Conservation (phyloP, 2,888 invertebrate genomes). For the Eilema sororculum region DNA sequence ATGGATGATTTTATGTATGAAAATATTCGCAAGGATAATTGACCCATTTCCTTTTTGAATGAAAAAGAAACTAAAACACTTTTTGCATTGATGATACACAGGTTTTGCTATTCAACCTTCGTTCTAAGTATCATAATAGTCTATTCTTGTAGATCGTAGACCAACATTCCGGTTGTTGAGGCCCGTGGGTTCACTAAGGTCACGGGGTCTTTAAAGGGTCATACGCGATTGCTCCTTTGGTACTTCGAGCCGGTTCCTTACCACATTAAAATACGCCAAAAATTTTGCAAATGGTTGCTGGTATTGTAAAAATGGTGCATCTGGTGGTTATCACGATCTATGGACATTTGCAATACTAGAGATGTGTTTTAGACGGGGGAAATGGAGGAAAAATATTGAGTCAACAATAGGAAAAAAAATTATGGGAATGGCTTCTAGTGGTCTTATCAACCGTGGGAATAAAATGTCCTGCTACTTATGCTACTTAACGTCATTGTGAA, state of each 20-base stretch:
- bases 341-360: background rate
- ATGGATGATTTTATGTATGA: too few relatives aligned
- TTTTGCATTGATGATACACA: background rate
- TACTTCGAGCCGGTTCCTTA: background rate
- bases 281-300: background rate
- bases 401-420: too few relatives aligned
- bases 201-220: background rate
- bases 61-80: background rate
- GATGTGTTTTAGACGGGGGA: background rate
- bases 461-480: too few relatives aligned
- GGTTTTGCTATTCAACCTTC: slow-evolving; percentile 8
- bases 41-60: background rate
- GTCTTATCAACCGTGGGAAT: background rate
- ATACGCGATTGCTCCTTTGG: background rate
- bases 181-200: slow-evolving; percentile 12
- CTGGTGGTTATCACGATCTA: background rate
- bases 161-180: slow-evolving; percentile 1
- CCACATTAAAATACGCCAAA: background rate
- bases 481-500: too few relatives aligned
- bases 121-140: background rate
- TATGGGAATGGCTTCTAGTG: background rate
- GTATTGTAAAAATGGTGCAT: background rate
- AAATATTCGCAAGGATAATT: too few relatives aligned
- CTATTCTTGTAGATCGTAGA: slow-evolving; percentile 6
- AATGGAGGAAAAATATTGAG: background rate